These are phyloP conservation scores for Watersipora subatra DNA, from an alignment of 1,140 invertebrate species.

Conservation along the genomic window DNA sequence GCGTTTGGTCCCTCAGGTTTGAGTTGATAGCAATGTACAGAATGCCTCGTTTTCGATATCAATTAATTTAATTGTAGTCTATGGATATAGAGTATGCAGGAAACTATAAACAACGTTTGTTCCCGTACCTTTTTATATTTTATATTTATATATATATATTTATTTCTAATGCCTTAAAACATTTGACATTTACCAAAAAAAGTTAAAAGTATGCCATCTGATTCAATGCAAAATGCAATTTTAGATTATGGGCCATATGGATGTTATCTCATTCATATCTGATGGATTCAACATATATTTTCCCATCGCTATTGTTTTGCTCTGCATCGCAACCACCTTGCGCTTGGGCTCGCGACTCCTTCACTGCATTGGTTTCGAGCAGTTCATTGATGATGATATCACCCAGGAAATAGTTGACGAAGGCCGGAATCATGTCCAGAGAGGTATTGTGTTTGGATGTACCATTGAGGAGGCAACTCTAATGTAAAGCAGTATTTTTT, in stretches of 20 bases:
- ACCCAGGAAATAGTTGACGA: conserved; percentile 84
- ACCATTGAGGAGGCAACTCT: too few species aligned
- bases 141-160: background rate
- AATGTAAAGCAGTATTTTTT: background rate
- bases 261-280: conserved; percentile 88
- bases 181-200: background rate
- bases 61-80: too few species aligned
- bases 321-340: conserved; percentile 89
- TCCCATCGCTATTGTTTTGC: conserved; percentile 84
- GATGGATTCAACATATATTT: conserved; percentile 99
- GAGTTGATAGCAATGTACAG: too few species aligned
- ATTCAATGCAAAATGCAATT: background rate
- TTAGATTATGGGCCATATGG: conserved; percentile 99
- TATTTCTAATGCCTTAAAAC: background rate
- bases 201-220: background rate
- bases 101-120: too few species aligned
- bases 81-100: background rate
- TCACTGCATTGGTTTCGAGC: conserved; percentile 80
- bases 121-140: too few species aligned
- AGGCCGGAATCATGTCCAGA: conserved; percentile 71
- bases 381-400: conserved; percentile 86
- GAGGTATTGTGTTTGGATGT: conserved; percentile 37
- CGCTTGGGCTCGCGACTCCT: conserved; percentile 76
- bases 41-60: too few species aligned
- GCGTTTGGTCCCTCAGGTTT: too few species aligned